Evolutionary conservation across 2,113 vertebrate species (phyloP).

Genomic region (Phaethornis superciliosus): DNA sequence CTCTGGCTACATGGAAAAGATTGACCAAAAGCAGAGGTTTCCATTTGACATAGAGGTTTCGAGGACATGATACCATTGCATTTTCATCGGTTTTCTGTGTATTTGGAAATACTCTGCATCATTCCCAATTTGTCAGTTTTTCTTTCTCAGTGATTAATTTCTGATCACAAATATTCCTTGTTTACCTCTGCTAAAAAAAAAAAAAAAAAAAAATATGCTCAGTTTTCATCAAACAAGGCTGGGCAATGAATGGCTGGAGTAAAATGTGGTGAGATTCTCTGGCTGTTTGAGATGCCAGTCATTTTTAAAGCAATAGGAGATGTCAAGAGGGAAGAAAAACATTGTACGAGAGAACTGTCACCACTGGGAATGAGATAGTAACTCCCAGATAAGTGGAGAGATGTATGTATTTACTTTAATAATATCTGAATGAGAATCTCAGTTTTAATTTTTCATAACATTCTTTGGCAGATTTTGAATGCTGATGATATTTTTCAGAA

Average conservation of each 20-base stretch:
- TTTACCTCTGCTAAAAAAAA: not conserved
- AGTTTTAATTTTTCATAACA: not conserved
- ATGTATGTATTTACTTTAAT: constrained; percentile 52
- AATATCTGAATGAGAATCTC: constrained; percentile 45
- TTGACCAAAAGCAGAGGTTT: not conserved
- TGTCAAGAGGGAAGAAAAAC: constrained; percentile 50
- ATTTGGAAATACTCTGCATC: not conserved
- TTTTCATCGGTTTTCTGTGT: not conserved
- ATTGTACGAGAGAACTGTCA: not conserved
- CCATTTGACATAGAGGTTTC: not conserved
- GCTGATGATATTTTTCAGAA: not conserved
- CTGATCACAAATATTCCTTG: not conserved
- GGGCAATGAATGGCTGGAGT: constrained; percentile 8
- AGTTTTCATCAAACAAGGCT: constrained; percentile 60
- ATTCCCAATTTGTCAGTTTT: not conserved
- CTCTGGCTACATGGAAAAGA: not conserved
- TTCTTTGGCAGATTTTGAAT: constrained; percentile 1
- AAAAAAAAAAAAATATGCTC: too few relatives aligned
- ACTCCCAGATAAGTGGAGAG: not conserved
- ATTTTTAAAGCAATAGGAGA: constrained; percentile 50
- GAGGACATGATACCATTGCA: not conserved
- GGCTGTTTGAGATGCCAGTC: constrained; percentile 43
- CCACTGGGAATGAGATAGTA: not conserved
- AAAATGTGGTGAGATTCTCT: constrained; percentile 58
- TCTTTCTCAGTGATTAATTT: not conserved